These are phyloP conservation scores for Ictidomys tridecemlineatus DNA, from an alignment of 2,113 vertebrate species.

Conservation along the genomic window DNA sequence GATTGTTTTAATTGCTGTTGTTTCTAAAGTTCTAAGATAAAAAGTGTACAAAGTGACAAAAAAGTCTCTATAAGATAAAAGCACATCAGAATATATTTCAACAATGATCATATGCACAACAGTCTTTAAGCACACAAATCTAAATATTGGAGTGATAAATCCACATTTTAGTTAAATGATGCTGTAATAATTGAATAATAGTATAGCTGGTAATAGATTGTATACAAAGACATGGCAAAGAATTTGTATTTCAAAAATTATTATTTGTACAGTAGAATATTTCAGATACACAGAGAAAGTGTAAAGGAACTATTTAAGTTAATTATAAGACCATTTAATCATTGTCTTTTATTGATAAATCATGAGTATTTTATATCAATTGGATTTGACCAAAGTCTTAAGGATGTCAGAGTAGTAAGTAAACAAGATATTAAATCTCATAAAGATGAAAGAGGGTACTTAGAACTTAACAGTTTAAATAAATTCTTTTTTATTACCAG, in stretches of 20 bases:
- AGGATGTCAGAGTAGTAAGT: neutral
- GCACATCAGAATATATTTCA: neutral
- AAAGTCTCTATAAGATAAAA: neutral
- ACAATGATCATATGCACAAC: neutral
- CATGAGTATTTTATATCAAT: neutral
- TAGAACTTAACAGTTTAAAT: neutral
- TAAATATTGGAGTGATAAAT: neutral
- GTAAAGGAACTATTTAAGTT: neutral
- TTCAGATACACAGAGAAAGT: neutral
- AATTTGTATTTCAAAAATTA: conserved; percentile 47
- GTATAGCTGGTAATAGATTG: neutral
- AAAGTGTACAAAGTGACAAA: neutral
- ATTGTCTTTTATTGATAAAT: neutral
- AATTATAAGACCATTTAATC: neutral
- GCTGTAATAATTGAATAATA: neutral
- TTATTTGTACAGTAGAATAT: neutral
- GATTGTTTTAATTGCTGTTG: neutral
- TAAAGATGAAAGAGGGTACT: neutral
- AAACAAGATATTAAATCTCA: conserved; percentile 18
- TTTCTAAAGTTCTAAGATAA: conserved; percentile 50
- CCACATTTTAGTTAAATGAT: neutral
- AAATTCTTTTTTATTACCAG: neutral
- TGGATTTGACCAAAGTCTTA: conserved; percentile 29
- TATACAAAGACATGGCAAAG: neutral
- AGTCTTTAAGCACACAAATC: neutral